Base-by-base conservation (phyloP, 1,140 invertebrate species). In the Drosophila pseudoananassae region DNA sequence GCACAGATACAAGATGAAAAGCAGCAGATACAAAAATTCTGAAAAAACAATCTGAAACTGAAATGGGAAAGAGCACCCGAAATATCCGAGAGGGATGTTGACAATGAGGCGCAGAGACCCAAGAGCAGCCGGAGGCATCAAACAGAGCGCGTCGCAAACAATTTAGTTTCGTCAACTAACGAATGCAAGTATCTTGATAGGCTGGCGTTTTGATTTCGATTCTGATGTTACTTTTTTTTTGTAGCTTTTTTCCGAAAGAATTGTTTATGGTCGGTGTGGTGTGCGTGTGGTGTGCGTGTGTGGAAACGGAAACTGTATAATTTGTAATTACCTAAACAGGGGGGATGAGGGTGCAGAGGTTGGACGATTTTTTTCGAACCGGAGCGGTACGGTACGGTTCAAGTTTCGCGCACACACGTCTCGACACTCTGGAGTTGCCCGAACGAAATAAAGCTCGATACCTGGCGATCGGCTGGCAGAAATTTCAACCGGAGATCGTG, bases 301-400 rank as follows among this genome's bases (percentile, higher is more conserved):
- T 55, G 66, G 50, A 46, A 70, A 38, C 64, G 66, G 66, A 70
- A 70, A 70, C 66, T 49, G 45, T 69, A 69, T 70, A 56, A 69
- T 56, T 70, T 70, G 69, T 70, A 70, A 70, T 70, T 70, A 70
- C 66, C 66, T 70, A 70, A 40, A 55, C 17, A 10, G 17, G 50
- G 43, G 38, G 43, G 17, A 4, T 17, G 43, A 69, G 51, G 31
- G 51, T 51, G 46, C 43, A 15, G 50, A 15, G 50, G 63, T 68
- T 68, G 7, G 15, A 49, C 61, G 63, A 46, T 38, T 50, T 14
- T 63, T 23, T 29, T 63, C 58, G 31, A 45, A 33, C 20, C 45
- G 56, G 45, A 29, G 45, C 57, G 46, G 12, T 12, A 4, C 47
- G 38, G 36, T 49, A n/a, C 23, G 49, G 31, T 61, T 61, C 40